A percentile compares a stretch with the other conserved stretches of the same genome.
Evolutionary conservation across 2,113 vertebrate genomes (phyloP).

Genomic region (Neogobius melanostomus): DNA sequence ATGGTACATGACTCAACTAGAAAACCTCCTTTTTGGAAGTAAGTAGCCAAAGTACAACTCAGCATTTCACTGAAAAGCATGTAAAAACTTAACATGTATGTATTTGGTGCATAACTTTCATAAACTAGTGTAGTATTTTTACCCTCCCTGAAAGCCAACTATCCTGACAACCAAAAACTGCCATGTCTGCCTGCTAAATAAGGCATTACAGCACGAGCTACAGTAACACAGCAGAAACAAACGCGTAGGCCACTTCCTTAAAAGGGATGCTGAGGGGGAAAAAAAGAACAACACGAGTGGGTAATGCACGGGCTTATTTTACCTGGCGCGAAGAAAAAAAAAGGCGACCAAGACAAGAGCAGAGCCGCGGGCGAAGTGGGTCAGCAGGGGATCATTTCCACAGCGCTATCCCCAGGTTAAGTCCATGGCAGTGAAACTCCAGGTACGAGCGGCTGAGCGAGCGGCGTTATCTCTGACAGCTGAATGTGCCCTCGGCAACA

Average conservation of each 20-base stretch:
- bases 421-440: conserved; percentile 73
- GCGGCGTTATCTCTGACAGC: conserved; percentile 69
- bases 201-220: conserved; percentile 22
- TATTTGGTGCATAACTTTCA: neutral
- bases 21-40: no score
- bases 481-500: conserved; percentile 61
- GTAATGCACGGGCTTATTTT: conserved; percentile 52
- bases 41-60: no score
- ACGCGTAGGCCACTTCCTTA: conserved; percentile 65
- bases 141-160: neutral
- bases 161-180: neutral
- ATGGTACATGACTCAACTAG: no score
- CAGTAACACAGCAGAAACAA: conserved; percentile 38
- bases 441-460: conserved; percentile 53
- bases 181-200: neutral
- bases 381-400: conserved; percentile 70
- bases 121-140: neutral
- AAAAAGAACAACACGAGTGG: conserved; percentile 11
- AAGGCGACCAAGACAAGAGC: conserved; percentile 28
- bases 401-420: conserved; percentile 66
- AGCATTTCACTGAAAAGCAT: no score
- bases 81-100: no score
- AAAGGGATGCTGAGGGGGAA: conserved; percentile 42
- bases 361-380: conserved; percentile 43
- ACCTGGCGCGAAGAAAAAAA: conserved; percentile 62